phyloP scores from a whole-genome alignment of 2,113 vertebrate species.

The Sinocyclocheilus rhinocerous region DNA sequence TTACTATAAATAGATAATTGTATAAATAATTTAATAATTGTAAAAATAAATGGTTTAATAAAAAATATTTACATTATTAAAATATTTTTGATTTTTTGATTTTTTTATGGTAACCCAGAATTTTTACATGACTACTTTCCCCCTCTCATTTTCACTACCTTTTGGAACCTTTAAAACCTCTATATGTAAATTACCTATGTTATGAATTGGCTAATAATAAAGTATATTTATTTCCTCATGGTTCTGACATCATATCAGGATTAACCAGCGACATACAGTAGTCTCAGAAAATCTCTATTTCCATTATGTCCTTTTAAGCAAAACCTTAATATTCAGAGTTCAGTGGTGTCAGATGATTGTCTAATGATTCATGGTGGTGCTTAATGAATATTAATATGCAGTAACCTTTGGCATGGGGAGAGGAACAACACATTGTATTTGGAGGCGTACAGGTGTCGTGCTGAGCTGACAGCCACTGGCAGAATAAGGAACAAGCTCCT shows the following conservation, averaged over 20 bases:
- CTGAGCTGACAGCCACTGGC: conserved; percentile 40
- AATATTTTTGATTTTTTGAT: too few relatives aligned
- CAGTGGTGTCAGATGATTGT: neutral
- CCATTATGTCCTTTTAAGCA: neutral
- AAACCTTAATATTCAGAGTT: neutral
- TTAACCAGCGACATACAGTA: neutral
- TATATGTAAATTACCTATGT: neutral
- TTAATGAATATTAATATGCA: conserved; percentile 35
- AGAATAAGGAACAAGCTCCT: conserved; percentile 60
- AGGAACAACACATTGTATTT: conserved; percentile 40
- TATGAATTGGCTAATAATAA: neutral
- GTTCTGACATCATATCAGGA: neutral
- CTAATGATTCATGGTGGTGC: neutral
- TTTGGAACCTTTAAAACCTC: neutral
- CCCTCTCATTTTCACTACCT: neutral
- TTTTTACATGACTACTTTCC: neutral
- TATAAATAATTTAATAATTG: too few relatives aligned
- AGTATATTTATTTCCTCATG: neutral
- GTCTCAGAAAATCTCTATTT: neutral
- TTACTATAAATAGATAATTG: too few relatives aligned
- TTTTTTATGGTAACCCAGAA: neutral
- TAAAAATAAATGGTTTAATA: too few relatives aligned
- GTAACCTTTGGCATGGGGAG: conserved; percentile 30
- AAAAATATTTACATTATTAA: too few relatives aligned
- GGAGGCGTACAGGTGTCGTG: conserved; percentile 29